A percentile compares a stretch with the other conserved stretches of the same genome.
Evolutionary conservation across 2,113 vertebrate species (phyloP).

Genomic region (Cavia aperea): DNA sequence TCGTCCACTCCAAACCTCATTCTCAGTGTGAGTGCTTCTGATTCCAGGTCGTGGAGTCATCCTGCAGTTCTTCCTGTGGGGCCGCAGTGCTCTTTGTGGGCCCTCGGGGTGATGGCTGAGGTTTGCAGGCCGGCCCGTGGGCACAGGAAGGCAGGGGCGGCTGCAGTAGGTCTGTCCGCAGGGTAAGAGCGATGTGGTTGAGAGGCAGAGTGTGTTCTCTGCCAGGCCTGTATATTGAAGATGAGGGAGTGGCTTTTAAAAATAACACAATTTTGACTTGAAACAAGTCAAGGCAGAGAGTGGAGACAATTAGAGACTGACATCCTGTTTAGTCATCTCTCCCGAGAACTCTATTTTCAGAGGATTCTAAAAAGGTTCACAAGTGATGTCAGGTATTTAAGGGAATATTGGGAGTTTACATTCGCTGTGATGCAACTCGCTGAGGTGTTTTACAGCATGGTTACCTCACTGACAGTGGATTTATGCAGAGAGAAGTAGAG

Average conservation of each 20-base stretch:
- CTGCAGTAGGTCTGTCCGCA: background rate
- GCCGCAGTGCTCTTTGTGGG: background rate
- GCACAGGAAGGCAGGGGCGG: background rate
- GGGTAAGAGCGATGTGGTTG: slow-evolving; percentile 5
- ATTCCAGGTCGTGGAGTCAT: background rate
- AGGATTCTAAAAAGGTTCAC: slow-evolving; percentile 57
- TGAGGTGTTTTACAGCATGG: background rate
- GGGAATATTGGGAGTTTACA: slow-evolving; percentile 30
- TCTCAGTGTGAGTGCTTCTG: no score
- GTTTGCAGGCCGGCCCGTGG: accelerated
- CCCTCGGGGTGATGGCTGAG: background rate
- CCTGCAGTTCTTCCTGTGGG: accelerated
- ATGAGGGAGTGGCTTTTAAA: slow-evolving; percentile 60
- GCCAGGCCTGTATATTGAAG: slow-evolving; percentile 54
- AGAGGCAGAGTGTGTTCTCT: slow-evolving; percentile 14
- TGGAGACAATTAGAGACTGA: slow-evolving; percentile 49
- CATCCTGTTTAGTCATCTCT: slow-evolving; percentile 64
- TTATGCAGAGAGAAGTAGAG: background rate
- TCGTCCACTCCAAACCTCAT: background rate
- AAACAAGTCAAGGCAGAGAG: slow-evolving; percentile 53
- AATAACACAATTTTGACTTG: slow-evolving; percentile 66
- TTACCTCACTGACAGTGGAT: background rate
- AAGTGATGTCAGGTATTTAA: slow-evolving; percentile 39
- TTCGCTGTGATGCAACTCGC: slow-evolving; percentile 3
- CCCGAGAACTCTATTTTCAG: slow-evolving; percentile 68